phyloP scores from a whole-genome alignment of 1,140 invertebrate species.

The Philotrypesis tridentata region DNA sequence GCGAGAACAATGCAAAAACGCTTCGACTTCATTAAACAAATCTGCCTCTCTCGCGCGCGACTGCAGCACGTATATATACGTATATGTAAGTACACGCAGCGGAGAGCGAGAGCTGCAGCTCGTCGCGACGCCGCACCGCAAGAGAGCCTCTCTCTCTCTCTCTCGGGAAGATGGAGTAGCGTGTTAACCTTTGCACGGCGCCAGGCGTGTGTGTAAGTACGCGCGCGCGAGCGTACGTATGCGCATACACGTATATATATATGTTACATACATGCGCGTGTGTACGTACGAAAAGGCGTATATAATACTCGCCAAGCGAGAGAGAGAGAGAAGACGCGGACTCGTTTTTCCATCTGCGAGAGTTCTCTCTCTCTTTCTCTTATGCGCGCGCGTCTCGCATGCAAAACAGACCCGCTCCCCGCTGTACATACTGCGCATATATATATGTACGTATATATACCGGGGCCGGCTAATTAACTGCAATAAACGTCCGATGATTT shows the following conservation, averaged over 20 bases:
- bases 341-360: conserved; percentile 15
- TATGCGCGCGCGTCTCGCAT: conserved; percentile 52
- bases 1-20: background rate
- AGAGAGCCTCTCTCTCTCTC: too few species aligned
- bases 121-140: background rate
- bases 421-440: too few species aligned
- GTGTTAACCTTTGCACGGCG: conserved; percentile 52
- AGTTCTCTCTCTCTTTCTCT: too few species aligned
- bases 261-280: conserved; percentile 6
- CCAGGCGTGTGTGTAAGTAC: too few species aligned
- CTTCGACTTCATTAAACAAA: conserved; percentile 3
- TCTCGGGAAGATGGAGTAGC: conserved; percentile 34
- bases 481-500: conserved; percentile 67
- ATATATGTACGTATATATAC: too few species aligned
- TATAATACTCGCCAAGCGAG: conserved; percentile 30
- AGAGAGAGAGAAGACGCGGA: background rate
- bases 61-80: too few species aligned
- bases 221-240: background rate
- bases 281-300: background rate
- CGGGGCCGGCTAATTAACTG: conserved; percentile 65
- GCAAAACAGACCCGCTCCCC: conserved; percentile 56
- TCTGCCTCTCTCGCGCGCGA: background rate
- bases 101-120: too few species aligned
- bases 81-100: too few species aligned
- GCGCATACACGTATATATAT: too few species aligned